A percentile compares a stretch with the other conserved stretches of the same genome.
Evolutionary conservation across 1,140 invertebrate species (phyloP).

Genomic region (Hyphantria cunea): DNA sequence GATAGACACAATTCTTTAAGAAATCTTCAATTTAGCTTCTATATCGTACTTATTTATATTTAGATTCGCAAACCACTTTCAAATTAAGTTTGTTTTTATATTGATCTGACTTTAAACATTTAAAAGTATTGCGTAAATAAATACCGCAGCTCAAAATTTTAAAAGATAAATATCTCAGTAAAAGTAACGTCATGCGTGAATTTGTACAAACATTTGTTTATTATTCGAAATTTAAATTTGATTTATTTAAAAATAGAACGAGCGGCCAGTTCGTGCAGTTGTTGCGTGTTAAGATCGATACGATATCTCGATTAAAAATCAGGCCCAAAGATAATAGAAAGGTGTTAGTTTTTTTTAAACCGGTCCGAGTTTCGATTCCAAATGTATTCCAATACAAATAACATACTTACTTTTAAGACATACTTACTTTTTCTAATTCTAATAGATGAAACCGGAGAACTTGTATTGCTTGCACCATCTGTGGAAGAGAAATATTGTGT

Average conservation of each 20-base stretch:
- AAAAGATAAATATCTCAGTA: not conserved
- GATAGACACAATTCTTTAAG: too few species aligned
- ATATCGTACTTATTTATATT: too few species aligned
- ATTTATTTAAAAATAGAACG: conserved; percentile 30
- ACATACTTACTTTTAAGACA: conserved; percentile 94
- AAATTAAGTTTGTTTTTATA: too few species aligned
- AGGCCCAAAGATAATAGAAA: conserved; percentile 66
- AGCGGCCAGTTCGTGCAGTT: conserved; percentile 34
- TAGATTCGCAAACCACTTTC: too few species aligned
- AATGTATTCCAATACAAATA: conserved; percentile 62
- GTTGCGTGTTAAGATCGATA: conserved; percentile 50
- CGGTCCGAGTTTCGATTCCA: conserved; percentile 47
- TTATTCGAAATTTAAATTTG: conserved; percentile 26
- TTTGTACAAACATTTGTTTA: not conserved
- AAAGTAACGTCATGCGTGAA: conserved; percentile 9
- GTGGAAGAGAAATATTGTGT: conserved; percentile 82
- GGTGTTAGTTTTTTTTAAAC: conserved; percentile 64
- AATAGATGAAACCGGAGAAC: conserved; percentile 99
- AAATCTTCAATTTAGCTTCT: too few species aligned
- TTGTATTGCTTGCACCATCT: conserved; percentile 99
- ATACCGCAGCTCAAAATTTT: not conserved
- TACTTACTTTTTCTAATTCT: conserved; percentile 99
- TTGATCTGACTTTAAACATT: too few species aligned
- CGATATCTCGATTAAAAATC: conserved; percentile 67
- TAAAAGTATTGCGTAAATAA: too few species aligned